Evolutionary conservation across 2,888 invertebrate genomes (phyloP), one percentile per base, ranked within the genome.

Genomic region (Acronicta leporina): DNA sequence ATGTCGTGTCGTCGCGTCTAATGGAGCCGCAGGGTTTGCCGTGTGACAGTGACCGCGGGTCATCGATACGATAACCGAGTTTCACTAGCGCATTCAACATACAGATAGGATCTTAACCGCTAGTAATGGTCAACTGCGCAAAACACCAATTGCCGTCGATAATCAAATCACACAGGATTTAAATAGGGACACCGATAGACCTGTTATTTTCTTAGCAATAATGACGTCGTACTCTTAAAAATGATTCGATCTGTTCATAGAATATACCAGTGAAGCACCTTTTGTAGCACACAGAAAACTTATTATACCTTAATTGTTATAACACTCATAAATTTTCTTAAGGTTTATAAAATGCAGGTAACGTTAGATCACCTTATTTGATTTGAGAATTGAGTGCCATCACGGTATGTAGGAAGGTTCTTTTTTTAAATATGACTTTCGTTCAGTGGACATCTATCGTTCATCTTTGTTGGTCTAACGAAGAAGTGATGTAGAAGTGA

Each of bases 61-160:
- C 87, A 87, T 70, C 81, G 81, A 77, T 79, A 84, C 81, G 88
- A 89, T 89, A 88, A 87, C 88, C 86, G 84, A 87, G 85, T 85
- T 88, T 85, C 79, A 72, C 77, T 53, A 63, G 73, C 63, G 63
- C 65, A 64, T 46, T 46, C 42, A 35, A 55, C 58, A 11, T 50
- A 50, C 16, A 53, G 47, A 63, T 64, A 60, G 45, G 33, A 41
- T 54, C 49, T 52, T 49, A 42, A 5, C 15, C 47, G 11, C 20
- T 6, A 15, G n/a, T 48, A 20, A 5, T 8, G 46, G 49, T 33
- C 5, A 56, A 71, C 49, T 64, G 63, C 56, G 55, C 40, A 65
- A 14, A 52, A 41, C 14, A 33, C 38, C 16, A 45, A 40, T n/a
- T n/a, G n/a, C 44, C 40, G 30, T 14, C 44, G 13, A 30, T 38